Evolutionary conservation across 2,113 vertebrate genomes (phyloP).

Genomic region (Callopanchax toddi): DNA sequence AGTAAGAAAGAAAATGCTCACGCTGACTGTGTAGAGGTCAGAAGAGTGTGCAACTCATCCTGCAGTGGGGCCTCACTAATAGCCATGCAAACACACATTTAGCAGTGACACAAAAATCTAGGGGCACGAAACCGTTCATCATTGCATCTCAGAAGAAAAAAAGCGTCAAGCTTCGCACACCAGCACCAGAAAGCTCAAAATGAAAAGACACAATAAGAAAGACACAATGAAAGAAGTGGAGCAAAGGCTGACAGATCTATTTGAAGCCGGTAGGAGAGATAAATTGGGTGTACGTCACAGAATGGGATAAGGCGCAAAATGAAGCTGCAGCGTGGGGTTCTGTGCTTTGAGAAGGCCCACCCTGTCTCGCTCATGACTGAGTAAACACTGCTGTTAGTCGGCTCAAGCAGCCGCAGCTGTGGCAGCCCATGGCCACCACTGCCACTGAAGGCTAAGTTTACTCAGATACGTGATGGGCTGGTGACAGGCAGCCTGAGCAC

Average conservation of each 20-base stretch:
- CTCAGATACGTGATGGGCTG: slow-evolving; percentile 43
- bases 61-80: slow-evolving; percentile 67
- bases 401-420: slow-evolving; percentile 46
- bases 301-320: slow-evolving; percentile 35
- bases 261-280: slow-evolving; percentile 44
- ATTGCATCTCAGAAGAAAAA: slow-evolving; percentile 31
- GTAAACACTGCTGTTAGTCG: slow-evolving; percentile 45
- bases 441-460: slow-evolving; percentile 55
- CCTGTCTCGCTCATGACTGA: slow-evolving; percentile 51
- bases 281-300: slow-evolving; percentile 35
- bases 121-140: slow-evolving; percentile 64
- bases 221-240: slow-evolving; percentile 35
- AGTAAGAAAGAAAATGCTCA: slow-evolving; percentile 24
- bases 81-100: slow-evolving; percentile 75
- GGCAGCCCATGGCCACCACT: slow-evolving; percentile 39
- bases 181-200: slow-evolving; percentile 16
- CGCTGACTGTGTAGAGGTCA: slow-evolving; percentile 49
- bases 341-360: slow-evolving; percentile 51
- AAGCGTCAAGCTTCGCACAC: slow-evolving; percentile 19
- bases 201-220: slow-evolving; percentile 50
- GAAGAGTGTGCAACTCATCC: slow-evolving; percentile 54
- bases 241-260: slow-evolving; percentile 53
- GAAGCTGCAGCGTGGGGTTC: slow-evolving; percentile 48
- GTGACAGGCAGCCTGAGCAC: slow-evolving; percentile 51
- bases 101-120: slow-evolving; percentile 69